Evolutionary conservation across 2,888 invertebrate genomes (phyloP).

Genomic region (Eristalis pertinax): DNA sequence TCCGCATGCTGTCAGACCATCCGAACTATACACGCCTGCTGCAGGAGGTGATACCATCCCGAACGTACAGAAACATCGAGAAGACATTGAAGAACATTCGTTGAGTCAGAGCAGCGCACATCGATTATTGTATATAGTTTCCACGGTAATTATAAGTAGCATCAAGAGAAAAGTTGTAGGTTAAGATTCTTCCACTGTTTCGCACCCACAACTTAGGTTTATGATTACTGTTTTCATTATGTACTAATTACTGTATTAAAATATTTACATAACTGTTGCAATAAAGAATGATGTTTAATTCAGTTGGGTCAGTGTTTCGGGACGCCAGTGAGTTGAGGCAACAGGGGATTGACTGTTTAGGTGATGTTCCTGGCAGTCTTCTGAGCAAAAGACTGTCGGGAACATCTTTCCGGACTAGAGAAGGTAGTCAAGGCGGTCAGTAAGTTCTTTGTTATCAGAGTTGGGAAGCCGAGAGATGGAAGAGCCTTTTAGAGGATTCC

Average conservation of each 20-base stretch:
- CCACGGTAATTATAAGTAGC: slow-evolving; percentile 21
- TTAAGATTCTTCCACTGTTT: slow-evolving; percentile 38
- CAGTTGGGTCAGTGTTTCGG: not conserved
- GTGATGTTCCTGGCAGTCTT: too few species aligned
- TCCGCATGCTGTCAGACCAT: slow-evolving; percentile 88
- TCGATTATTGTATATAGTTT: slow-evolving; percentile 46
- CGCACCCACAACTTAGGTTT: slow-evolving; percentile 20
- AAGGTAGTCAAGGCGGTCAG: too few species aligned
- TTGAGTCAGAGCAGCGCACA: slow-evolving; percentile 29
- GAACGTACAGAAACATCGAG: slow-evolving; percentile 90
- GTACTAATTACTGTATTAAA: slow-evolving; percentile 25
- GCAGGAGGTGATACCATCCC: slow-evolving; percentile 89
- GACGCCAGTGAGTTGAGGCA: not conserved
- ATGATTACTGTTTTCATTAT: slow-evolving; percentile 17
- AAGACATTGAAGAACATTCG: slow-evolving; percentile 85
- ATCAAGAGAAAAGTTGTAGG: slow-evolving; percentile 4
- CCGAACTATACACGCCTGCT: slow-evolving; percentile 89
- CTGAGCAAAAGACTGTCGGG: too few species aligned
- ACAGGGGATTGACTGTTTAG: too few species aligned
- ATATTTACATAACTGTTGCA: slow-evolving; percentile 39
- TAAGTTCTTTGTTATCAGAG: too few species aligned
- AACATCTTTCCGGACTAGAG: too few species aligned
- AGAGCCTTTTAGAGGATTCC: too few species aligned
- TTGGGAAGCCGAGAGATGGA: too few species aligned
- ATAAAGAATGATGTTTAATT: not conserved